These are phyloP conservation scores for Cataglyphis cursor DNA, from an alignment of 2,888 invertebrate genomes.

Conservation along the genomic window DNA sequence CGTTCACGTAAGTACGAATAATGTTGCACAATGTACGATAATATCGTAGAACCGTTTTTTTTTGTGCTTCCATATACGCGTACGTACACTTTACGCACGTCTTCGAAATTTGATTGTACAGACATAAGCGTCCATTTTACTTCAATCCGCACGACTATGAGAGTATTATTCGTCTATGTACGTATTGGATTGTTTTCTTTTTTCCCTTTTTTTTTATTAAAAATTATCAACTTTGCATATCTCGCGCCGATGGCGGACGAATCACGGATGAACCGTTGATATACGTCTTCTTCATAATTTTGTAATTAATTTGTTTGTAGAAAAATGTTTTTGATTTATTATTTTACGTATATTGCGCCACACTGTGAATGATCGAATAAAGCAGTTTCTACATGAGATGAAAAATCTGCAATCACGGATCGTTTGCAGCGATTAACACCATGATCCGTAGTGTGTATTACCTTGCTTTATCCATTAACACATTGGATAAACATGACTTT, in stretches of 20 bases:
- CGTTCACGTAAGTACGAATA: conserved; percentile 1
- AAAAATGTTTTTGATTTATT: conserved; percentile 35
- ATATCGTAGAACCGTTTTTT: conserved; percentile 1
- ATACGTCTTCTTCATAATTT: conserved; percentile 37
- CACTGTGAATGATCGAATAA: conserved; percentile 45
- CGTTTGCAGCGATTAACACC: conserved; percentile 51
- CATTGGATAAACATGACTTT: conserved; percentile 27
- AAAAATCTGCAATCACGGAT: conserved; percentile 52
- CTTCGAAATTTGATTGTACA: not conserved
- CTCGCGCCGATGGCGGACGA: conserved; percentile 38
- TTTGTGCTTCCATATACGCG: not conserved
- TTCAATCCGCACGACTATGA: conserved; percentile 9
- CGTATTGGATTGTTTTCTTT: not conserved
- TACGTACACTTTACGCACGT: not conserved
- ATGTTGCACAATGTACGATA: conserved; percentile 23
- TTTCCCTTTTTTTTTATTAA: conserved; percentile 18
- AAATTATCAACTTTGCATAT: conserved; percentile 42
- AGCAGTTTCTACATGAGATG: conserved; percentile 46
- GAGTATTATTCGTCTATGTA: not conserved
- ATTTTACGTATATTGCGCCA: conserved; percentile 49
- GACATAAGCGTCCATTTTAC: not conserved
- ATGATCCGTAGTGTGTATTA: conserved; percentile 59
- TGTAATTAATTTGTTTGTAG: conserved; percentile 23
- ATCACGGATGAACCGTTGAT: conserved; percentile 77
- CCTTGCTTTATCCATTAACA: conserved; percentile 1